A percentile compares a stretch with the other conserved stretches of the same genome.
Evolutionary conservation across 2,113 vertebrate genomes (phyloP).

Genomic region (Lepisosteus oculatus): DNA sequence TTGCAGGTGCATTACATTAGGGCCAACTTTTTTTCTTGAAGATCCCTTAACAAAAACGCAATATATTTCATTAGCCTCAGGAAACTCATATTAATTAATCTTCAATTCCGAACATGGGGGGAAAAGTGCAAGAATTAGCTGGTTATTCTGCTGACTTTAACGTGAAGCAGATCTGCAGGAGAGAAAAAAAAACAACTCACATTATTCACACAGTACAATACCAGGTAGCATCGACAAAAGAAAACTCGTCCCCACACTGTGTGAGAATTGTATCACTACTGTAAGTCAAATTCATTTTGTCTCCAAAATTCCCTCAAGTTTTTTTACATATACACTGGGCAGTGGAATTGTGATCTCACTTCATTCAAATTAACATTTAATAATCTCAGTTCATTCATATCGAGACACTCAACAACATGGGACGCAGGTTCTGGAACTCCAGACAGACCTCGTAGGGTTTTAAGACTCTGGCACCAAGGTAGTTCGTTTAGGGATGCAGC

Average conservation of each 20-base stretch:
- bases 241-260: conserved; percentile 5
- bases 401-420: too few relatives aligned
- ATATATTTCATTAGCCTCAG: conserved; percentile 1
- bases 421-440: too few relatives aligned
- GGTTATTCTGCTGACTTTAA: conserved; percentile 6
- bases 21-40: background rate
- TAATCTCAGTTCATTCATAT: too few relatives aligned
- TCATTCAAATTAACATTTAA: too few relatives aligned
- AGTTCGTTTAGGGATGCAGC: too few relatives aligned
- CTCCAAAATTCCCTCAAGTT: background rate
- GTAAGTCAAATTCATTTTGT: conserved; percentile 1
- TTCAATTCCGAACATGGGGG: background rate
- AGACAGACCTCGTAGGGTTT: too few relatives aligned
- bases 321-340: background rate
- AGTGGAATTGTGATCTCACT: too few relatives aligned
- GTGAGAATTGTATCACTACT: background rate
- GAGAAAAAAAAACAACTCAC: background rate
- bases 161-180: background rate
- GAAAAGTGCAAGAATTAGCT: background rate
- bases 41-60: background rate
- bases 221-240: background rate
- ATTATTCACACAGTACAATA: background rate
- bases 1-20: conserved; percentile 7
- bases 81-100: conserved; percentile 14
- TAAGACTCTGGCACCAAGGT: too few relatives aligned